These are phyloP conservation scores for Cebidichthys violaceus DNA, from an alignment of 2,113 vertebrate genomes.

Conservation along the genomic window DNA sequence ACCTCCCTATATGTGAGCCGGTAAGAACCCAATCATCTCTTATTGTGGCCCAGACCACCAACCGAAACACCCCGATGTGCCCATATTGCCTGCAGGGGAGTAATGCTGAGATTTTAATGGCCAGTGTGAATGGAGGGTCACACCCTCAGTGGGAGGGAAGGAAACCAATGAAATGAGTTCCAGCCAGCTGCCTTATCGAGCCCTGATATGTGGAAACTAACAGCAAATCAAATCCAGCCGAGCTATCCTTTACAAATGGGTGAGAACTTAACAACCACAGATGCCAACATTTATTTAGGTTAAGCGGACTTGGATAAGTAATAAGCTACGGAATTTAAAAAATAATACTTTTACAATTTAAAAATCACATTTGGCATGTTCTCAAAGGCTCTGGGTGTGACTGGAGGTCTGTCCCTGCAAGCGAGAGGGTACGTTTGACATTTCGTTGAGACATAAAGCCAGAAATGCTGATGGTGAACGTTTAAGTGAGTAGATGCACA, in stretches of 20 bases:
- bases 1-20: constrained; percentile 42
- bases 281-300: constrained; percentile 53
- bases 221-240: constrained; percentile 28
- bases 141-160: constrained; percentile 67
- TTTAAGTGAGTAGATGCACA: constrained; percentile 8
- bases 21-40: constrained; percentile 65
- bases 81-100: constrained; percentile 67
- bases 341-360: background rate
- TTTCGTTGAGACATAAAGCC: constrained; percentile 1
- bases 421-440: constrained; percentile 22
- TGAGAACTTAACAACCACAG: constrained; percentile 10
- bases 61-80: constrained; percentile 55
- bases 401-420: constrained; percentile 6
- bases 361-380: constrained; percentile 25
- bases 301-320: constrained; percentile 36
- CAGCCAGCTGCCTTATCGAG: constrained; percentile 57
- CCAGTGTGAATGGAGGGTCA: constrained; percentile 72
- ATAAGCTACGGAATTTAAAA: constrained; percentile 41
- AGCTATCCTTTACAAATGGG: constrained; percentile 28
- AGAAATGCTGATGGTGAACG: constrained; percentile 15
- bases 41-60: constrained; percentile 67
- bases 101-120: constrained; percentile 76
- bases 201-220: constrained; percentile 35
- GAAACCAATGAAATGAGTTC: constrained; percentile 70
- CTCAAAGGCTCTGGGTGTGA: constrained; percentile 33